These are phyloP conservation scores for Microplitis demolitor DNA, from an alignment of 1,140 invertebrate genomes.

Conservation along the genomic window DNA sequence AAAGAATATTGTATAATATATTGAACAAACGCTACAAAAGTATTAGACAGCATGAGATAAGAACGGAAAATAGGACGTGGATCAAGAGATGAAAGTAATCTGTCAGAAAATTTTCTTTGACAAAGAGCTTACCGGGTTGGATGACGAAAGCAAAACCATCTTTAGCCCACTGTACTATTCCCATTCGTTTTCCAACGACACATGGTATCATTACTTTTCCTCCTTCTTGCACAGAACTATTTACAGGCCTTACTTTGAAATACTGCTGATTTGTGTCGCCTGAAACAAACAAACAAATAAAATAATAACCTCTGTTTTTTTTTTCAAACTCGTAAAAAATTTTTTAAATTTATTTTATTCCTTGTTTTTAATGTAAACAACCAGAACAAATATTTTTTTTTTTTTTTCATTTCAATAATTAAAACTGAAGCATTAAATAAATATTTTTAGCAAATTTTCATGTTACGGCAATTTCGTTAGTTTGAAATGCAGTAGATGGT, in stretches of 20 bases:
- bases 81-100: conserved; percentile 8
- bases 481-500: no score
- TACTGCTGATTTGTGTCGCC: conserved; percentile 69
- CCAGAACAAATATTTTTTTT: neutral
- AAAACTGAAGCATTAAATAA: no score
- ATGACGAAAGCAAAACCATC: conserved; percentile 90
- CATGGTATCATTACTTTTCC: conserved; percentile 82
- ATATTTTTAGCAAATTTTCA: no score
- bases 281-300: conserved; percentile 46
- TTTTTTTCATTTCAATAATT: no score
- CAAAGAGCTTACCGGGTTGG: conserved; percentile 43
- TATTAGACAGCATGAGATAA: neutral
- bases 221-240: conserved; percentile 81
- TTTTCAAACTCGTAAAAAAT: neutral
- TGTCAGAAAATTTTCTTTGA: conserved; percentile 10
- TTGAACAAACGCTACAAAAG: neutral
- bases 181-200: conserved; percentile 81
- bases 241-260: conserved; percentile 78
- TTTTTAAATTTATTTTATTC: no score
- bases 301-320: conserved; percentile 5
- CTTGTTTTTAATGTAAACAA: neutral
- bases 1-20: neutral
- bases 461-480: no score
- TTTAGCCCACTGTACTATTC: conserved; percentile 92
- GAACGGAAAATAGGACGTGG: neutral